Percentiles rank a stretch among this genome's conserved stretches.
These are phyloP conservation scores for Nemoura dubitans DNA, from an alignment of 2,888 invertebrate genomes.

Conservation along the genomic window DNA sequence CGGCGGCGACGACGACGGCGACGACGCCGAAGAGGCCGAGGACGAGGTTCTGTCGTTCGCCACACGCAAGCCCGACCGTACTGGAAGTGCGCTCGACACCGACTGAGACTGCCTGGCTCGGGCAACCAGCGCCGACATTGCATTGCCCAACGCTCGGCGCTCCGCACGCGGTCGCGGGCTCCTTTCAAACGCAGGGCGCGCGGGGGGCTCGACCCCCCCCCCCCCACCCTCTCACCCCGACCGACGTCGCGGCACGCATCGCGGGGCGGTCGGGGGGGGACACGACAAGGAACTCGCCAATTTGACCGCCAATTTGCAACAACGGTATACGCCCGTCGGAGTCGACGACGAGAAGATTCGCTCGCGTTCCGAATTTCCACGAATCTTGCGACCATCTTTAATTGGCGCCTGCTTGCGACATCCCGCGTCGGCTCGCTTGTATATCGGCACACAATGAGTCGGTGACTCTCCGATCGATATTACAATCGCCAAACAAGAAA, in stretches of 20 bases:
- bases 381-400: neutral
- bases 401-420: neutral
- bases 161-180: neutral
- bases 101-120: neutral
- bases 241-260: neutral
- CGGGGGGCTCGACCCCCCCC: neutral
- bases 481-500: neutral
- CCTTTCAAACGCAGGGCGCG: neutral
- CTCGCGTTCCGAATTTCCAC: neutral
- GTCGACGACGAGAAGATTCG: conserved; percentile 1
- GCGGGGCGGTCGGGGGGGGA: no score
- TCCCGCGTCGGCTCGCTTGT: neutral
- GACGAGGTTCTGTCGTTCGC: neutral
- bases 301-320: neutral
- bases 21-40: neutral
- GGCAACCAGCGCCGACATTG: neutral
- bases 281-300: neutral
- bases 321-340: neutral
- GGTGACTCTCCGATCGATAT: neutral
- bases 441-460: neutral
- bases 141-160: neutral
- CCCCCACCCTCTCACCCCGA: neutral
- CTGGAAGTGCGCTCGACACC: neutral
- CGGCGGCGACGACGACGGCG: neutral
- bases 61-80: neutral